phyloP scores from a whole-genome alignment of 2,113 vertebrate species.

The Burhinus oedicnemus region DNA sequence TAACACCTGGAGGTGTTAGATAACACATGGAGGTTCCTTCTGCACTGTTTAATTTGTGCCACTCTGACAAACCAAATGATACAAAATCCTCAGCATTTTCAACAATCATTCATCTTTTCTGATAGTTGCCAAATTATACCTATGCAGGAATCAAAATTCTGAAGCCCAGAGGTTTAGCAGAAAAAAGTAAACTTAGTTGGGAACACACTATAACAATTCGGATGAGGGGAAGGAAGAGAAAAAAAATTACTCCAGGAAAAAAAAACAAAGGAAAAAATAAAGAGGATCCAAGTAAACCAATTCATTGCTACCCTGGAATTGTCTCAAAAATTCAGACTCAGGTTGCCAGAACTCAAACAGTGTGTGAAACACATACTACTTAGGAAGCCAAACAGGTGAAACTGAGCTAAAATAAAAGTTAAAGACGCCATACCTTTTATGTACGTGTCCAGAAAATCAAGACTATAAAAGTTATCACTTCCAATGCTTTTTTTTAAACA shows the following conservation, averaged over 20 bases:
- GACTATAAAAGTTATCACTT: neutral
- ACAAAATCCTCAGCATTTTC: neutral
- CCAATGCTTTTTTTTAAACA: neutral
- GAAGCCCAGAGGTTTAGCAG: neutral
- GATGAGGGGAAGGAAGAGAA: neutral
- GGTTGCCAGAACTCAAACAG: neutral
- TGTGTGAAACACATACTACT: neutral
- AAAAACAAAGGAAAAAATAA: neutral
- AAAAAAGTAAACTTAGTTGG: neutral
- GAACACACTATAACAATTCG: neutral
- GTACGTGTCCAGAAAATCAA: neutral
- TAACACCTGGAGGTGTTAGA: no score
- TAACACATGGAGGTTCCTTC: neutral
- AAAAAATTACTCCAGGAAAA: neutral
- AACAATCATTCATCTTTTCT: neutral
- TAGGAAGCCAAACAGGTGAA: neutral
- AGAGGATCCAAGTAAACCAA: neutral
- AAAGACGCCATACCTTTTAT: neutral
- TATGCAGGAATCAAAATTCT: neutral
- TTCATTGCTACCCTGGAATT: neutral
- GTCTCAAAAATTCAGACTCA: neutral
- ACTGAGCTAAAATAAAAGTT: neutral
- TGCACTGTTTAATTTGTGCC: neutral
- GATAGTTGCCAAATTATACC: neutral
- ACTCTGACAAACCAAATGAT: neutral